Base-by-base conservation (phyloP, 1,140 invertebrate genomes). In the Pteromalus puparum region DNA sequence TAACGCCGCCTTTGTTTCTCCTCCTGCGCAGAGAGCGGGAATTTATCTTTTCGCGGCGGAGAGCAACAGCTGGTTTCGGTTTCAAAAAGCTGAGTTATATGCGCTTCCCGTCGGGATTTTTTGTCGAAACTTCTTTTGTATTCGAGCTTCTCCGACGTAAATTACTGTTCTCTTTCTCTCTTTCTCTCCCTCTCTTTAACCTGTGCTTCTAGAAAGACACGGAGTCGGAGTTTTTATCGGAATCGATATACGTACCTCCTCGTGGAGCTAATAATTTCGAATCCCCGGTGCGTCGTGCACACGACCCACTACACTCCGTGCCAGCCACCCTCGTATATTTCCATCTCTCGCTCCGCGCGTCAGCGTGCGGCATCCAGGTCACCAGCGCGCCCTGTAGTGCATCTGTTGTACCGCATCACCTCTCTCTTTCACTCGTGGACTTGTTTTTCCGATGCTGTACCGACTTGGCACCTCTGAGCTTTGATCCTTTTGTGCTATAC, bases 1-100 rank as follows among this genome's bases (percentile, higher is more conserved):
- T 61, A 34, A 65, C 83, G 82, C 84, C 68, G 34, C 85, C 86
- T 86, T 72, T 88, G 77, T 85, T 80, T 86, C 81, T 82, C 53
- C 68, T 70, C 28, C 28, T 70, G 7, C 67, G 67, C 10, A 70
- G 24, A n/a, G 3, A 34, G 30, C 67, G 53, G 18, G 84, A 53
- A 83, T 34, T 82, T 81, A 81, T 85, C 67, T 78, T 24, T 53
- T 61, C 53, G 53, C 53, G 21, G 21, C 3, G 18, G 18, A 18
- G 21, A 61, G 53, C 53, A 61, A 61, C 53, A 61, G 53, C 53
- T 61, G 53, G 53, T 61, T 61, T 61, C 53, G 18, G 18, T 61
- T n/a, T n/a, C 48, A 5, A 53, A 53, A 18, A 53, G 48, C 48
- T 53, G 48, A 53, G 48, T 53, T 53, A 53, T 53, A 53, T 53